Evolutionary conservation across 2,113 vertebrate genomes (phyloP), one percentile per base, ranked within the genome.

Genomic region (Scomber japonicus): DNA sequence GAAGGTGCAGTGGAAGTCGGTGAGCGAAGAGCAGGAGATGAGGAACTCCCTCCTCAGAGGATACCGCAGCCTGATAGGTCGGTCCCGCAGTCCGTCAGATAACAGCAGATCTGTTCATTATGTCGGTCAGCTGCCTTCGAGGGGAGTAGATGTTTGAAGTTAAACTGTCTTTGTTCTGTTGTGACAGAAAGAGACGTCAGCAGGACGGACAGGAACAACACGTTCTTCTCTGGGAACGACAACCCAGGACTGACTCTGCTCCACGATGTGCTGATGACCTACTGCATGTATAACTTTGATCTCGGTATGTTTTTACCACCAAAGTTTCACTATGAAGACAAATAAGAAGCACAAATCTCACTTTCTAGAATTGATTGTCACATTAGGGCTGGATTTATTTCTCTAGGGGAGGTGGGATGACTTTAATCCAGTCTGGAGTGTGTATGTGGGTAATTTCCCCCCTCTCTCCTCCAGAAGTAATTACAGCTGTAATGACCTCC

Each of bases 211-310:
- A 90, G 97, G 80, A 96, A 94, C 74, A 97, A 97, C 89, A 96
- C 95, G 0, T 98, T 98, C 93, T 98, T 97, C 3, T 96, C 97
- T 13, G 97, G 97, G 0, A 96, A 94, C 0, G 95, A 97, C 63
- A 97, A 97, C 53, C 97, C 97, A 0, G 96, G 96, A 1, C 92
- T 97, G 76, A 88, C 93, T 2, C 94, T 98, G 79, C 96, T 98
- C 4, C 93, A 96, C 0, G 97, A 98, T 3, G 96, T 97, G 19
- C 93, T 98, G 30, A 97, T 97, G 93, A 98, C 97, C 0, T 97
- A 97, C 93, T 97, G 97, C 96, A 97, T 98, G 97, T 98, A 95
- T 88, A 96, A 98, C 94, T 98, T 98, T 2, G 97, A 98, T 81
- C 93, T 98, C 0, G 97, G 97, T 97, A 78, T 0, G 94, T 60